Evolutionary conservation across 2,797 vertebrate genomes (phyloP).

Genomic region (Valencia hispanica): DNA sequence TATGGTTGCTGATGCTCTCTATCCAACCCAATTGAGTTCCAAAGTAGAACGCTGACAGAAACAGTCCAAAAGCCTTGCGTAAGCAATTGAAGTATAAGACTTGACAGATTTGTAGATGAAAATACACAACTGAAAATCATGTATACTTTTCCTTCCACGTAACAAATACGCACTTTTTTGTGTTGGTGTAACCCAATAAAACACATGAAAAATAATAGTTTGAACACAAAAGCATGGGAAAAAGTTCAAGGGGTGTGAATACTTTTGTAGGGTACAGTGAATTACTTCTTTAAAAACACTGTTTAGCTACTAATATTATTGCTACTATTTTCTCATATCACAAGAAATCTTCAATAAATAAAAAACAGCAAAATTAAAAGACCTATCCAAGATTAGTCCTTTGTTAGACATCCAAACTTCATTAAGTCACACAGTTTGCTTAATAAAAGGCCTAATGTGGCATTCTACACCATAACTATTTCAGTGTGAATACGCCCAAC

Average conservation of each 20-base stretch:
- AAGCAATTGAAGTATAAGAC: neutral
- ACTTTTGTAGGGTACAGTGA: no score
- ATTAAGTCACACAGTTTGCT: neutral
- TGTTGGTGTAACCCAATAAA: neutral
- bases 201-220: neutral
- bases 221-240: neutral
- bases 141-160: neutral
- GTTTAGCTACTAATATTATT: neutral
- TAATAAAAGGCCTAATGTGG: slow-evolving; percentile 25
- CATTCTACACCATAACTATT: slow-evolving; percentile 36
- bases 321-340: neutral
- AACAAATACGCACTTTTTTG: neutral
- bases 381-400: neutral
- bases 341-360: neutral
- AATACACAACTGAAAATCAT: neutral
- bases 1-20: no score
- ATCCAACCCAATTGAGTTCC: no score
- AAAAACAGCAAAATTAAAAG: neutral
- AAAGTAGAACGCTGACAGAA: no score
- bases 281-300: neutral
- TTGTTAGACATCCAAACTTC: neutral
- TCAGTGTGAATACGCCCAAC: slow-evolving; percentile 43
- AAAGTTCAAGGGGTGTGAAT: no score
- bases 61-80: neutral
- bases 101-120: neutral